Base-by-base conservation (phyloP, 1,140 invertebrate genomes). In the Drosophila aff. region DNA sequence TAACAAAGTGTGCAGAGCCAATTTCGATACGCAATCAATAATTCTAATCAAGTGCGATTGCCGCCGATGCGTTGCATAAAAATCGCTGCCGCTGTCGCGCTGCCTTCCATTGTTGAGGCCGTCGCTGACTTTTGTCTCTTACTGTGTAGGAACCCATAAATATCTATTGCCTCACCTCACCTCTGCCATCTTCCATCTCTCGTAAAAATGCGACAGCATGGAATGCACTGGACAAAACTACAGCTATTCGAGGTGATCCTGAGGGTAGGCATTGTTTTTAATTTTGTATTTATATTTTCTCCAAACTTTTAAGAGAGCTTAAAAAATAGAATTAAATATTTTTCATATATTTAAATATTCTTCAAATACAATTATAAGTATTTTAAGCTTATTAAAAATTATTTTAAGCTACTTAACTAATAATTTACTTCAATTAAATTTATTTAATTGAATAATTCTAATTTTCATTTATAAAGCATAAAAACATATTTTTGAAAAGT, bases 41-140 rank as follows among this genome's bases (percentile, higher is more conserved):
- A 89, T 89, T 90, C 85, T 79, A 89, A 89, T 89, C 85, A 89
- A 89, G 85, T 85, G 81, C 85, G 84, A 89, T 85, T 89, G 84
- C 71, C 55, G 62, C 69, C 69, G 81, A 58, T 59, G 82, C 81
- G 82, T 50, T 69, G 82, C 81, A 84, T 84, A 81, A 77, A 84
- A 84, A 72, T 83, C 62, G 72, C 52, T 43, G 66, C 62, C 69
- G 72, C 43, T 40, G 38, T 16, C 38, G 15, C 44, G 15, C 44
- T 33, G 31, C 55, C 28, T 18, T 50, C 71, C 46, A 61, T 73
- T 73, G 71, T 73, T 73, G n/a, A 50, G 26, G 50, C 28, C 50
- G 67, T 40, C 44, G 49, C 63, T 73, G 71, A 73, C 71, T 73
- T 72, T 72, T 76, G 61, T 85, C 58, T 67, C 62, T 67, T n/a